Percentiles rank a stretch among this genome's conserved stretches.
Evolutionary conservation across 2,888 invertebrate species (phyloP).

Genomic region (Dione vanillae): DNA sequence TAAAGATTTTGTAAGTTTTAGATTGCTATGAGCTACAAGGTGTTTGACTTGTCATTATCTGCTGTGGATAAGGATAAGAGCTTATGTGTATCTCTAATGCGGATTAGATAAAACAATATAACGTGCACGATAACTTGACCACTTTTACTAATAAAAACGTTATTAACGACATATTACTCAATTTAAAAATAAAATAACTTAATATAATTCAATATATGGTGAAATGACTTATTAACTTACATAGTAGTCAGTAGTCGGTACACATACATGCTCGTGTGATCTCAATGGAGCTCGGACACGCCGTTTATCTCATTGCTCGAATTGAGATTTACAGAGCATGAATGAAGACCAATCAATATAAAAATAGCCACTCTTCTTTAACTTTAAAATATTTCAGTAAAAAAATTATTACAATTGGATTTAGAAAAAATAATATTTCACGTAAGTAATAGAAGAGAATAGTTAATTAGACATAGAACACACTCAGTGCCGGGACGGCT

Average conservation of each 20-base stretch:
- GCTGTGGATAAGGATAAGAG: not conserved
- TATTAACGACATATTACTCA: not conserved
- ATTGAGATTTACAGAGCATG: not conserved
- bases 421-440: no score
- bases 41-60: constrained; percentile 10
- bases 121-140: not conserved
- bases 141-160: not conserved
- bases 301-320: not conserved
- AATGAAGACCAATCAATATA: not conserved
- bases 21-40: not conserved
- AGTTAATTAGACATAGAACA: no score
- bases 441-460: no score
- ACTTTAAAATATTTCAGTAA: no score
- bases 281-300: not conserved
- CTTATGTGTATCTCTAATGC: not conserved
- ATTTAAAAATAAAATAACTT: no score
- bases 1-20: not conserved
- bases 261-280: not conserved
- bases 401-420: no score
- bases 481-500: no score
- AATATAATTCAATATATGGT: no score
- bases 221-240: no score
- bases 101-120: constrained; percentile 11
- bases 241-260: not conserved
- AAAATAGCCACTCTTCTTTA: not conserved